phyloP scores from a whole-genome alignment of 2,888 invertebrate species.

The Euzetes globulus region DNA sequence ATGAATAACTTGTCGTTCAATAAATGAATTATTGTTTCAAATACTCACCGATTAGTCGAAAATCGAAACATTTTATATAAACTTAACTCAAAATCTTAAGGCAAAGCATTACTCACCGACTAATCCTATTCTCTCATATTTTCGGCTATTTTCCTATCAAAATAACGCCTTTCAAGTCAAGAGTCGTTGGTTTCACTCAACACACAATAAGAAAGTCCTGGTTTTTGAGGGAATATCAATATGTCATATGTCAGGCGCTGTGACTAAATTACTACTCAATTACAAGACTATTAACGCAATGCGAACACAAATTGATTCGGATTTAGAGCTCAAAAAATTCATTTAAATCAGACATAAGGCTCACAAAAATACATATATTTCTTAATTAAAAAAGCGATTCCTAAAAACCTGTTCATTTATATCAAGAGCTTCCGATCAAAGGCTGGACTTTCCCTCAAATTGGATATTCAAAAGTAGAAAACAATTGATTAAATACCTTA shows the following conservation, averaged over 20 bases:
- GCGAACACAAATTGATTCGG: not conserved
- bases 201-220: constrained; percentile 25
- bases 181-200: constrained; percentile 1
- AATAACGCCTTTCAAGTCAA: constrained; percentile 13
- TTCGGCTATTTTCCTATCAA: constrained; percentile 22
- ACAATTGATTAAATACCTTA: constrained; percentile 63
- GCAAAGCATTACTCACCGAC: constrained; percentile 15
- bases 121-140: constrained; percentile 31
- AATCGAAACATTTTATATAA: not conserved
- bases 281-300: not conserved
- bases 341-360: no score
- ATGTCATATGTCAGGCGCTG: constrained; percentile 22
- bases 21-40: not conserved
- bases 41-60: constrained; percentile 2
- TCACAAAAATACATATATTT: no score
- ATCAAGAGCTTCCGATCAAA: not conserved
- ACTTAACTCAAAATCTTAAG: not conserved
- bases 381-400: no score
- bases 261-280: constrained; percentile 5
- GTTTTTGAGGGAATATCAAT: constrained; percentile 29
- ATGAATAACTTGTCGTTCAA: not conserved
- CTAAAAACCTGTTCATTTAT: not conserved
- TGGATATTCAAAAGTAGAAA: not conserved
- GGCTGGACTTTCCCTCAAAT: not conserved
- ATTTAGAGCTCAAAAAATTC: no score